Percentiles rank a stretch among this genome's conserved stretches.
These are phyloP conservation scores for Hyalella azteca DNA, from an alignment of 2,888 invertebrate genomes.

Conservation along the genomic window DNA sequence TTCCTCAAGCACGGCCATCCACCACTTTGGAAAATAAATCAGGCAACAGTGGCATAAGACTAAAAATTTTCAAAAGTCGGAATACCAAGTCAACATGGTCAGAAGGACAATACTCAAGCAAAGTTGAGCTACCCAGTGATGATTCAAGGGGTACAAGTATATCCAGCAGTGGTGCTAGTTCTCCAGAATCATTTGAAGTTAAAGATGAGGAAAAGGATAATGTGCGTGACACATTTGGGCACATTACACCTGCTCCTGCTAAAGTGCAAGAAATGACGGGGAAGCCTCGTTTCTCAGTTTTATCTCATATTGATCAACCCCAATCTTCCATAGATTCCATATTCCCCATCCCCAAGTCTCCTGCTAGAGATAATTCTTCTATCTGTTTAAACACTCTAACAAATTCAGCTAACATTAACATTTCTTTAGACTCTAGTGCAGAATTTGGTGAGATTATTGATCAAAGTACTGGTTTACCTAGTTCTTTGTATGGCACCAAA, in stretches of 20 bases:
- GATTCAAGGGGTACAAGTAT: slow-evolving; percentile 47
- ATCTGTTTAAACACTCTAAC: not conserved
- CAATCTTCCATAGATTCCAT: slow-evolving; percentile 38
- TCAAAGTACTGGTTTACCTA: slow-evolving; percentile 53
- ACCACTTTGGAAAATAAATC: not conserved
- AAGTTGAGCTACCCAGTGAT: slow-evolving; percentile 55
- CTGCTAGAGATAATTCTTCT: not conserved
- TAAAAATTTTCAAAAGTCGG: slow-evolving; percentile 56
- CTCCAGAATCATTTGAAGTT: slow-evolving; percentile 45
- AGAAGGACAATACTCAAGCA: slow-evolving; percentile 50
- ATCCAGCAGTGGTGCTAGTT: slow-evolving; percentile 52
- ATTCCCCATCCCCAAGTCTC: not conserved
- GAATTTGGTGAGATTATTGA: slow-evolving; percentile 50
- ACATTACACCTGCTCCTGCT: not conserved
- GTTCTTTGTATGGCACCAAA: not conserved
- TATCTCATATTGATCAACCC: slow-evolving; percentile 45
- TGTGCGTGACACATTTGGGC: no score
- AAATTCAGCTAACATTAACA: not conserved
- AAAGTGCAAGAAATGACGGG: not conserved
- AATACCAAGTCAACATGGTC: slow-evolving; percentile 50
- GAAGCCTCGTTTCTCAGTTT: slow-evolving; percentile 41
- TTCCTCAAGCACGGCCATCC: not conserved
- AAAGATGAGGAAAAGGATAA: slow-evolving; percentile 49
- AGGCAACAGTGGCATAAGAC: slow-evolving; percentile 52
- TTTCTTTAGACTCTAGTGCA: slow-evolving; percentile 46